A percentile compares a stretch with the other conserved stretches of the same genome.
Conservation (phyloP, 2,888 invertebrate genomes). For the Arenicola marina region DNA sequence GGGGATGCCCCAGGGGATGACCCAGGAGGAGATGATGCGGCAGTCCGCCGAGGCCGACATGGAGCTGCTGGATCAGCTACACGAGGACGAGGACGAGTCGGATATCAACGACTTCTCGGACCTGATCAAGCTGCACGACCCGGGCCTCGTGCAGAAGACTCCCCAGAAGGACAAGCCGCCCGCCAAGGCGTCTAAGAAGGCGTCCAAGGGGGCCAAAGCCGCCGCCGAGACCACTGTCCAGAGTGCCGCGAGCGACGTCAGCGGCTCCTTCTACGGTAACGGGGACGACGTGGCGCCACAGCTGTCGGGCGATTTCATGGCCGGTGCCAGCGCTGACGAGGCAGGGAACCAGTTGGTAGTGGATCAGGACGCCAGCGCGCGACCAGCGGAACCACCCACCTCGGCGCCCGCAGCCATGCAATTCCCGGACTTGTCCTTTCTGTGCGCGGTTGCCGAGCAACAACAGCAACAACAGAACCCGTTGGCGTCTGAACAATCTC, state of each 20-base stretch:
- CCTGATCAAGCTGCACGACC: constrained; percentile 16
- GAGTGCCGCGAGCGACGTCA: neutral
- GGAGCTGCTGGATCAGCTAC: constrained; percentile 4
- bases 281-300: neutral
- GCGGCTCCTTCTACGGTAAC: too few relatives aligned
- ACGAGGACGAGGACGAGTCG: constrained; percentile 20
- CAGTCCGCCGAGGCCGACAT: neutral
- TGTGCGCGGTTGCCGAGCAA: constrained; percentile 1
- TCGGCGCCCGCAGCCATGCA: neutral
- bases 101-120: constrained; percentile 25
- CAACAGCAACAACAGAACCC: constrained; percentile 1
- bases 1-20: too few relatives aligned
- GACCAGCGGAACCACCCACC: neutral
- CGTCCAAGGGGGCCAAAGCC: neutral
- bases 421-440: neutral
- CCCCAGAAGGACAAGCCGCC: neutral
- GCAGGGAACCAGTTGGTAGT: neutral
- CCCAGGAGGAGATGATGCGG: neutral
- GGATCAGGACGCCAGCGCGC: neutral
- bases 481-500: too few relatives aligned
- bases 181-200: neutral
- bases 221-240: neutral
- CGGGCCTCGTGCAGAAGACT: too few relatives aligned
- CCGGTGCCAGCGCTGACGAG: neutral
- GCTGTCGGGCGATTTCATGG: neutral